Evolutionary conservation across 1,140 invertebrate genomes (phyloP), one percentile per base, ranked within the genome.

Genomic region (Belonocnema kinseyi): DNA sequence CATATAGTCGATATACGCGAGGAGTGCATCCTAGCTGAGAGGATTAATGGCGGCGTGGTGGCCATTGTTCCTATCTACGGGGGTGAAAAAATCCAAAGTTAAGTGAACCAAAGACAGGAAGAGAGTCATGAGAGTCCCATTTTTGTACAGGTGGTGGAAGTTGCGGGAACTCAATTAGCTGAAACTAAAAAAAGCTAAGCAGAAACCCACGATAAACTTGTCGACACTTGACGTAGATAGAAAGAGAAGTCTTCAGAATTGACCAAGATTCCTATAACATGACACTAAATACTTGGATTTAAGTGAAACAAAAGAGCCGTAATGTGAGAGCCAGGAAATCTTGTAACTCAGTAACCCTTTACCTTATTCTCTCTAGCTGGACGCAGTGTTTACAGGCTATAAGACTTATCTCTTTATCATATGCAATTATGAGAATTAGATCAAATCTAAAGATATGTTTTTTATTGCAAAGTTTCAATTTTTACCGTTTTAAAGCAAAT

Each of bases 291-390:
- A 82, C 83, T 82, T 82, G 85, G 85, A 86, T 88, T 89, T 87
- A 87, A 85, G 83, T 79, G 75, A 85, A 80, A 89, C 87, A 89
- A 88, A n/a, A 88, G 87, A 81, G 78, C 76, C 73, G 88, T 87
- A 89, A 89, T 81, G 79, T 85, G 84, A 89, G 84, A 77, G 77
- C 58, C 84, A 82, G 87, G 85, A 88, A 88, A 88, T 89, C 86
- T 89, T 82, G 86, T 84, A 82, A 88, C 88, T 83, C 75, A 80
- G 77, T 77, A 82, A 82, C 79, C 80, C 78, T 79, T 80, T 77
- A 79, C 81, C 77, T 82, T 61, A 66, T 66, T 26, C 21, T 33
- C 26, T 66, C 7, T 21, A 66, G 14, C 33, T 66, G 61, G 61
- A 40, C 21, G 13, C 61, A 40, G 61, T 40, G 12, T 40, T 6